Conservation (phyloP, 2,797 vertebrate species). For the Chaetodon trifasciatus region DNA sequence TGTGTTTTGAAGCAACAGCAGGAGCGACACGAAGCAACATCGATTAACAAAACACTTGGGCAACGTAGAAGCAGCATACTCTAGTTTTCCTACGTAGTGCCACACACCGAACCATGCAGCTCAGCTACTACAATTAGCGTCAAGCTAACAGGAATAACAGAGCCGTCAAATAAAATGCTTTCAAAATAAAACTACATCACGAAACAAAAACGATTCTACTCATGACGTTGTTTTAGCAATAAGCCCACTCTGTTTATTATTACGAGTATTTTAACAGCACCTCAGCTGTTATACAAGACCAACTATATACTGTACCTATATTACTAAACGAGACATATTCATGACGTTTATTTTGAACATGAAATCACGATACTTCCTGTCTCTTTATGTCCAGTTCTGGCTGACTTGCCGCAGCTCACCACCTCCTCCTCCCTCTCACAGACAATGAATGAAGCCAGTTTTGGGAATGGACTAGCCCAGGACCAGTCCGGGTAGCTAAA, state of each 20-base stretch:
- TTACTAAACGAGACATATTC: fast-evolving
- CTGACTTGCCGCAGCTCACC: conserved; percentile 67
- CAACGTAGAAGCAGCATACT: conserved; percentile 17
- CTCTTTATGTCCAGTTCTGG: conserved; percentile 3
- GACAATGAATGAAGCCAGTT: conserved; percentile 81
- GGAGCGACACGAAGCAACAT: too few relatives aligned
- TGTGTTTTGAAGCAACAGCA: conserved; percentile 1
- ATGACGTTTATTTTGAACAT: conserved; percentile 30
- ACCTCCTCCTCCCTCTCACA: conserved; percentile 61
- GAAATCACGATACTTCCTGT: conserved; percentile 42
- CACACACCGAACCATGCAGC: conserved; percentile 32
- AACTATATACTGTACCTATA: fast-evolving
- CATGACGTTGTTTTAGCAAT: fast-evolving
- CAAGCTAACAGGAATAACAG: conserved; percentile 6
- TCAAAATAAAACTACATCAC: conserved; percentile 47
- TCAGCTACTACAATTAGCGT: conserved; percentile 13
- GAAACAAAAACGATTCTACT: neutral
- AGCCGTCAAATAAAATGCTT: neutral
- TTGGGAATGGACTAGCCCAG: conserved; percentile 47
- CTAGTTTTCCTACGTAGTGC: conserved; percentile 29
- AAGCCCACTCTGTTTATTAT: fast-evolving
- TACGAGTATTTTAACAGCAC: neutral
- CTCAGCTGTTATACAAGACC: fast-evolving
- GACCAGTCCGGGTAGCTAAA: conserved; percentile 32
- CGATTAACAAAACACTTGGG: conserved; percentile 14